These are phyloP conservation scores for Ptychobarbus kaznakovi DNA, from an alignment of 2,797 vertebrate genomes.

Conservation along the genomic window DNA sequence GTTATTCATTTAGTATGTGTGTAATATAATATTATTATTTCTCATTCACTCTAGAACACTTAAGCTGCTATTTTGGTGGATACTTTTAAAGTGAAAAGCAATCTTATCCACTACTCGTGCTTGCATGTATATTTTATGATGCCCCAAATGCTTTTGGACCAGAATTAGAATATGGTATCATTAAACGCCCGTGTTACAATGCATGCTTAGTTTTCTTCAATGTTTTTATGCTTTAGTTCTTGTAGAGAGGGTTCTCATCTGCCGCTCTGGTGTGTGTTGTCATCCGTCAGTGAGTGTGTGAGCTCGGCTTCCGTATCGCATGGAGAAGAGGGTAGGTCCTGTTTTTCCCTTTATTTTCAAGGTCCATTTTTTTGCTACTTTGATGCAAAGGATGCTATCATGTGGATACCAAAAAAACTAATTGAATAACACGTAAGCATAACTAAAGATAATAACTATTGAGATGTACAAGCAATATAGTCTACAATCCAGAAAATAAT, in stretches of 20 bases:
- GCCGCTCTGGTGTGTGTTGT: conserved; percentile 74
- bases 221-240: conserved; percentile 60
- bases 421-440: not conserved
- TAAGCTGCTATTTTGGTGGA: conserved; percentile 13
- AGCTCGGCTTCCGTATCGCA: conserved; percentile 80
- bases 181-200: not conserved
- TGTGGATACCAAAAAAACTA: not conserved
- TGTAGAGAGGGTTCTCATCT: conserved; percentile 61
- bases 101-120: not conserved
- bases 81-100: conserved; percentile 33
- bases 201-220: conserved; percentile 3
- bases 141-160: not conserved
- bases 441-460: not conserved
- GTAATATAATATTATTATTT: not conserved
- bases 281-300: conserved; percentile 72
- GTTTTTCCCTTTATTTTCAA: conserved; percentile 18
- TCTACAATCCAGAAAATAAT: not conserved
- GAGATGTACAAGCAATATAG: not conserved
- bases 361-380: not conserved
- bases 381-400: not conserved
- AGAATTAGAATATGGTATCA: not conserved
- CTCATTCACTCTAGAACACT: not conserved
- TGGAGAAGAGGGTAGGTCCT: conserved; percentile 84
- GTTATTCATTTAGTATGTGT: not conserved
- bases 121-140: not conserved